Evolutionary conservation across 2,888 invertebrate species (phyloP).

Genomic region (Mystacides longicornis): DNA sequence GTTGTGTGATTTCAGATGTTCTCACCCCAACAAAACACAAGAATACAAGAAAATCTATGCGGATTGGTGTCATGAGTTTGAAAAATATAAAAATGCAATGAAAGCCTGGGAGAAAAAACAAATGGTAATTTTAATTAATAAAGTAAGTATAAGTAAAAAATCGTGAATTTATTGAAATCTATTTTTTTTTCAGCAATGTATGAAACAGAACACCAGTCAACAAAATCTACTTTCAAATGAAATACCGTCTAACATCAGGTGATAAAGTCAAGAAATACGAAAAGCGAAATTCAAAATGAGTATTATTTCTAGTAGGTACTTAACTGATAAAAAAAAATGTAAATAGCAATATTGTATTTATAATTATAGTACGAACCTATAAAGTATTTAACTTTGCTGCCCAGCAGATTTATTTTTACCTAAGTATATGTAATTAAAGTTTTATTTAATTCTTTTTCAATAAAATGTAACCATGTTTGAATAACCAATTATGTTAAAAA

Average conservation of each 20-base stretch:
- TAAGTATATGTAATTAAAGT: too few relatives aligned
- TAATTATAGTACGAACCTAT: constrained; percentile 15
- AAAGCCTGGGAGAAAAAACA: constrained; percentile 56
- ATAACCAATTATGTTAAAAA: too few relatives aligned
- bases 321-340: constrained; percentile 19
- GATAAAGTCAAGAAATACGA: constrained; percentile 35
- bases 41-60: constrained; percentile 58
- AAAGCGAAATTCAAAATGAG: constrained; percentile 32
- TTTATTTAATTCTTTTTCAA: too few relatives aligned
- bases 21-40: constrained; percentile 50
- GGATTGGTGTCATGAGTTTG: constrained; percentile 67
- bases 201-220: constrained; percentile 47
- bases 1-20: constrained; percentile 38
- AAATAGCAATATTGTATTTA: constrained; percentile 12
- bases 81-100: constrained; percentile 61
- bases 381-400: constrained; percentile 11
- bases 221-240: constrained; percentile 49
- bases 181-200: constrained; percentile 43
- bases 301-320: constrained; percentile 24
- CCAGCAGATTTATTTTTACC: constrained; percentile 11
- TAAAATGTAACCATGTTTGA: too few relatives aligned
- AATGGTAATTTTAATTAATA: too few relatives aligned
- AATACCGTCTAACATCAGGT: constrained; percentile 47
- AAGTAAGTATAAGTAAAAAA: too few relatives aligned
- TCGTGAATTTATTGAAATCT: not conserved